Conservation (phyloP, 1,140 invertebrate genomes). For the Linepithema humile region DNA sequence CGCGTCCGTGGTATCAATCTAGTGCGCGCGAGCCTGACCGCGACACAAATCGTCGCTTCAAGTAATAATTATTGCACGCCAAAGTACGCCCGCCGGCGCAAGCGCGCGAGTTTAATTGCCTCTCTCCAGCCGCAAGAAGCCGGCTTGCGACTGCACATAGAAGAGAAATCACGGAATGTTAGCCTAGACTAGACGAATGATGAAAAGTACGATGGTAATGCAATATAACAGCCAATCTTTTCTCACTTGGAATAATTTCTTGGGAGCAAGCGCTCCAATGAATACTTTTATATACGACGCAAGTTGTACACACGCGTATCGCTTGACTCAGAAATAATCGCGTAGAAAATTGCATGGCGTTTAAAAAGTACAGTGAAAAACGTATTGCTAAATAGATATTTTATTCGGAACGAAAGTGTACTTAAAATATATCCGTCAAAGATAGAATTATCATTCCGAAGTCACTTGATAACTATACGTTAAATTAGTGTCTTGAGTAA, state of each 20-base stretch:
- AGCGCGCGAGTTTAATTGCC: conserved; percentile 44
- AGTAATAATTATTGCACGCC: conserved; percentile 72
- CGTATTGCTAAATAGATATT: not conserved
- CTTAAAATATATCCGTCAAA: not conserved
- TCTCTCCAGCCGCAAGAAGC: not conserved
- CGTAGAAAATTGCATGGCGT: no score
- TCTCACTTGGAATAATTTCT: not conserved
- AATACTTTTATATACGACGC: not conserved
- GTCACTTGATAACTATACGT: not conserved
- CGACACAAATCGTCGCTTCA: conserved; percentile 72
- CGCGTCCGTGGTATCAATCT: conserved; percentile 74
- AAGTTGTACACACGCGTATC: not conserved
- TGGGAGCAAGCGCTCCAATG: not conserved
- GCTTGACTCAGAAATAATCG: no score
- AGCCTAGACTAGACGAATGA: not conserved
- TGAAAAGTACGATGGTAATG: not conserved
- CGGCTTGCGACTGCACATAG: not conserved
- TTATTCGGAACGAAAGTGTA: not conserved
- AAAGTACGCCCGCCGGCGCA: conserved; percentile 17
- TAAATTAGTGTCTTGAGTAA: conserved; percentile 1
- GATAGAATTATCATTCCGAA: not conserved
- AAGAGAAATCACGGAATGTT: not conserved
- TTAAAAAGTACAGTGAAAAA: no score
- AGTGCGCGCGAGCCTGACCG: conserved; percentile 56
- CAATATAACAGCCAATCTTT: not conserved